Conservation (phyloP, 2,113 vertebrate genomes). For the Corythornis cristatus region DNA sequence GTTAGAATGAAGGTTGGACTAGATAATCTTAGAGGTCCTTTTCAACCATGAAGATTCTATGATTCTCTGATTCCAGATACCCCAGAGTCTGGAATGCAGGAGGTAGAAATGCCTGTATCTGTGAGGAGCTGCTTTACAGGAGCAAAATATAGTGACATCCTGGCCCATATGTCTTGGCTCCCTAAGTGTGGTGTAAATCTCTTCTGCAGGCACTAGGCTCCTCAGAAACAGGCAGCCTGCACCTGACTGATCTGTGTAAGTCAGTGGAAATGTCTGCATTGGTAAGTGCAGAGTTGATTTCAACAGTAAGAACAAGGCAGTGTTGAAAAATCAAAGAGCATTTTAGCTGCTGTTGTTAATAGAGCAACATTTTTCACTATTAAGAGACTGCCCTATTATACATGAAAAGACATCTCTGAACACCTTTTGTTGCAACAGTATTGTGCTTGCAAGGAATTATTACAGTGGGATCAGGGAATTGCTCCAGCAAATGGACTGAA, state of each 20-base stretch:
- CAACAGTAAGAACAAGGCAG: not conserved
- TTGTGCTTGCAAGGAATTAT: not conserved
- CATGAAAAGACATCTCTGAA: not conserved
- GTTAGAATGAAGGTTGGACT: no score
- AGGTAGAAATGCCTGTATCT: not conserved
- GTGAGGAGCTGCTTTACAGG: not conserved
- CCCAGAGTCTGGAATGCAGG: not conserved
- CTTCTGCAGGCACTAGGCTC: not conserved
- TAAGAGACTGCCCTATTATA: not conserved
- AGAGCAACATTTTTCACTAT: not conserved
- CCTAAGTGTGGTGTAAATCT: not conserved
- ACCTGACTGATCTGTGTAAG: not conserved
- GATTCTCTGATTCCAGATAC: not conserved
- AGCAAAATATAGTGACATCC: not conserved
- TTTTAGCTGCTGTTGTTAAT: not conserved
- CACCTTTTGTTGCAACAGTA: not conserved
- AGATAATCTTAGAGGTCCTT: no score
- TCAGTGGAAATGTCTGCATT: not conserved
- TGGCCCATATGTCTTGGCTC: not conserved
- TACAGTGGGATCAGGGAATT: not conserved
- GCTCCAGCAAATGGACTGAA: not conserved
- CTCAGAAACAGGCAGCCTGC: not conserved
- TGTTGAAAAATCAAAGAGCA: not conserved
- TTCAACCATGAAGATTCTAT: no score
- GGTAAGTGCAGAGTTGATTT: not conserved